phyloP scores from a whole-genome alignment of 2,888 invertebrate species.

The Fragum sueziense region DNA sequence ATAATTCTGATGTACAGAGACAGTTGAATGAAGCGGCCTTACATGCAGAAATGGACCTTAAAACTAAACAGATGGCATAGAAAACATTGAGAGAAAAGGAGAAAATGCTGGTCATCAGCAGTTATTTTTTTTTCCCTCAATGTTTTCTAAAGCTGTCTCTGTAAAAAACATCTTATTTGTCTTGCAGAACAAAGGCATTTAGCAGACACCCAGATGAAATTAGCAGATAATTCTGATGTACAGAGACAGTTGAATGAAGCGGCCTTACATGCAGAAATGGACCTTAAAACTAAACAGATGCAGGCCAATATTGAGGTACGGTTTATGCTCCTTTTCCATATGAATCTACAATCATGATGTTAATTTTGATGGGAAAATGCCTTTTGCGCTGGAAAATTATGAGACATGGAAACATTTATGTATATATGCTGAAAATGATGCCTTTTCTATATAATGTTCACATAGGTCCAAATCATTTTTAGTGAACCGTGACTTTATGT shows the following conservation, averaged over 20 bases:
- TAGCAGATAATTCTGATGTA: neutral
- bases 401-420: too few relatives aligned
- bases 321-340: too few relatives aligned
- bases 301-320: constrained; percentile 59
- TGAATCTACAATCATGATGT: too few relatives aligned
- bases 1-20: constrained; percentile 76
- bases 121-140: neutral
- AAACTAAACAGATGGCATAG: constrained; percentile 70
- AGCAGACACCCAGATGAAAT: neutral
- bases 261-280: constrained; percentile 76
- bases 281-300: constrained; percentile 77
- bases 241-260: constrained; percentile 66
- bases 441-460: too few relatives aligned
- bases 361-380: too few relatives aligned
- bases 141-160: neutral
- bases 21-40: constrained; percentile 77
- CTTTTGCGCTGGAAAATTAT: too few relatives aligned
- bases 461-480: too few relatives aligned
- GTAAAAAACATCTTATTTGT: neutral
- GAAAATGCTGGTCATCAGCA: neutral
- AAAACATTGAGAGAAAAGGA: neutral
- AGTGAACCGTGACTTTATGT: too few relatives aligned
- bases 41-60: constrained; percentile 78
- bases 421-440: too few relatives aligned
- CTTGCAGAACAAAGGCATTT: too few relatives aligned